A percentile compares a stretch with the other conserved stretches of the same genome.
phyloP scores from a whole-genome alignment of 2,113 vertebrate genomes.

The cat (Felis catus) region DNA sequence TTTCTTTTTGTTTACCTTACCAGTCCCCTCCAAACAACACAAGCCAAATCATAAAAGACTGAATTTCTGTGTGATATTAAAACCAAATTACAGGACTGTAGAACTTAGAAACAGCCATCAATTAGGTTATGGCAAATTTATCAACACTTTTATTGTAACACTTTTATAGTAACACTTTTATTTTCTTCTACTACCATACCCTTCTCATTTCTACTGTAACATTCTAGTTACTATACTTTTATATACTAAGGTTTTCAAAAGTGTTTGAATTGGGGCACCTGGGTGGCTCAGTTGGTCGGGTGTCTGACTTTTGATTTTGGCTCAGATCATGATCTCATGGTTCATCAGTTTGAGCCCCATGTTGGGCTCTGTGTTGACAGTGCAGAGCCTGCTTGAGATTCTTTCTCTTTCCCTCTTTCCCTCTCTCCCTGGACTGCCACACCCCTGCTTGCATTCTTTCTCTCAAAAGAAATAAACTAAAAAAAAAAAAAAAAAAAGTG shows the following conservation, averaged over 20 bases:
- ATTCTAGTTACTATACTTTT: neutral
- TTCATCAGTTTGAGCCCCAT: too few species aligned
- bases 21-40: neutral
- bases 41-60: neutral
- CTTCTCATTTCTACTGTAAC: neutral
- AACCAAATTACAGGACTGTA: neutral
- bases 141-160: neutral
- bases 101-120: slow-evolving; percentile 14
- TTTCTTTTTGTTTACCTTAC: slow-evolving; percentile 47
- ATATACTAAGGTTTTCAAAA: slow-evolving; percentile 2
- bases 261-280: too few species aligned
- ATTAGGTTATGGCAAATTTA: neutral
- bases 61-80: slow-evolving; percentile 34
- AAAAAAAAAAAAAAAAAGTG: neutral
- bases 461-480: too few species aligned
- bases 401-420: too few species aligned
- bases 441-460: too few species aligned
- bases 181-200: neutral
- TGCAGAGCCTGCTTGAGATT: too few species aligned
- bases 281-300: too few species aligned
- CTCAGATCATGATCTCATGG: too few species aligned
- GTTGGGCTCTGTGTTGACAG: too few species aligned
- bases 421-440: too few species aligned
- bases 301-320: too few species aligned
- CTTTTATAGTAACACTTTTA: neutral